A percentile compares a stretch with the other conserved stretches of the same genome.
phyloP scores from a whole-genome alignment of 1,140 invertebrate species.

The Zaprionus ornatus region DNA sequence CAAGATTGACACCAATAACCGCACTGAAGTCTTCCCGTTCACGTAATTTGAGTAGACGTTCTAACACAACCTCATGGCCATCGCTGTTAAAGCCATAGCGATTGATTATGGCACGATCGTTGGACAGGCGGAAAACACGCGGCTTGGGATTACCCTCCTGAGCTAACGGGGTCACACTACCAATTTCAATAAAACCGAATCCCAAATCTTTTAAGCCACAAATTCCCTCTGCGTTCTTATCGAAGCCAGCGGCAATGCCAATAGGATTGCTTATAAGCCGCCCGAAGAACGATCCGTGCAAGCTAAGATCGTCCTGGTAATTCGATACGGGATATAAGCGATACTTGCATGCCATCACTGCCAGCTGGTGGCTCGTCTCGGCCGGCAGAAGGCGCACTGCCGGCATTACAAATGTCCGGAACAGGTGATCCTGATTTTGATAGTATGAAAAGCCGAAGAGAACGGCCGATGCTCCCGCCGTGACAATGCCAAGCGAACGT shows the following conservation, averaged over 20 bases:
- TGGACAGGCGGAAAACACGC: conserved; percentile 93
- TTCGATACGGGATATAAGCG: conserved; percentile 87
- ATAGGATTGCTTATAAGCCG: conserved; percentile 93
- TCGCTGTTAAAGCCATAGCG: conserved; percentile 96
- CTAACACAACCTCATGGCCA: conserved; percentile 91
- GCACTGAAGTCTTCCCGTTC: conserved; percentile 85
- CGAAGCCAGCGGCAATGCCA: conserved; percentile 98
- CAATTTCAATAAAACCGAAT: conserved; percentile 98
- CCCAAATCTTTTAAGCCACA: conserved; percentile 92
- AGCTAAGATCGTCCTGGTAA: conserved; percentile 86
- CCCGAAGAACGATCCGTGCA: conserved; percentile 90
- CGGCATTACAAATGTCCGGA: conserved; percentile 68
- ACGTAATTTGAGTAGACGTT: conserved; percentile 87
- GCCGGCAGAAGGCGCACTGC: conserved; percentile 84
- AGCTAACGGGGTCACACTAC: conserved; percentile 96
- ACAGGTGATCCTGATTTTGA: conserved; percentile 43
- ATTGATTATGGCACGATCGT: conserved; percentile 97
- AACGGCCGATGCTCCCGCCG: conserved; percentile 51
- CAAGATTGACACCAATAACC: conserved; percentile 95
- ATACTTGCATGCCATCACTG: conserved; percentile 90
- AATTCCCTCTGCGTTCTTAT: conserved; percentile 97
- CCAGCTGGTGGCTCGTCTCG: conserved; percentile 91
- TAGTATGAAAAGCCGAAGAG: conserved; percentile 49
- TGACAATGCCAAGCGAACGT: conserved; percentile 62
- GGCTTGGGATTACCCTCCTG: conserved; percentile 97